Percentiles rank a stretch among this genome's conserved stretches.
Conservation (phyloP, 2,113 vertebrate species). For the Rhynchomys soricoides region DNA sequence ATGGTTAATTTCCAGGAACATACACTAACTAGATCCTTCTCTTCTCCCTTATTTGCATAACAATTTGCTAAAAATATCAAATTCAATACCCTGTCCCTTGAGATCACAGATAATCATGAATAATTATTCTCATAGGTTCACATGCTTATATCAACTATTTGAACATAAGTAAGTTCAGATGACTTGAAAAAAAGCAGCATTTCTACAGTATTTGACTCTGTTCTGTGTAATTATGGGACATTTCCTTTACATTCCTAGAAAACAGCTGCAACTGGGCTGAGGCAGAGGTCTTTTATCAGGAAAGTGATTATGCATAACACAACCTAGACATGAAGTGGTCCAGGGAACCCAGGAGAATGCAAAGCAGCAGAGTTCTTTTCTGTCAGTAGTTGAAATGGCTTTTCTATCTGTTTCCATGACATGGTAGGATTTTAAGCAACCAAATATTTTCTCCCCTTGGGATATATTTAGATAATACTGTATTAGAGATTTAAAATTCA, state of each 20-base stretch:
- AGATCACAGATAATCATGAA: background rate
- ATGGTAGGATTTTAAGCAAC: background rate
- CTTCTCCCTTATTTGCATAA: background rate
- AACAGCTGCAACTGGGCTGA: background rate
- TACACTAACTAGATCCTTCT: background rate
- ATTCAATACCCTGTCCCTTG: background rate
- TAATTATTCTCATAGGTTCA: background rate
- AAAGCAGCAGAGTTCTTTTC: background rate
- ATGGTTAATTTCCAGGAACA: too few species aligned
- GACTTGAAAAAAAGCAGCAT: too few species aligned
- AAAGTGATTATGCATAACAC: too few species aligned
- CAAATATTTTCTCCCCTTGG: fast-evolving
- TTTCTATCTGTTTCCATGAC: background rate
- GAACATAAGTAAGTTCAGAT: background rate
- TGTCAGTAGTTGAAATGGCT: background rate
- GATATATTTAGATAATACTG: background rate
- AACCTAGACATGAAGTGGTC: background rate
- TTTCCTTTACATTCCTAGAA: background rate
- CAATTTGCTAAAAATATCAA: background rate
- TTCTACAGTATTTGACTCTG: background rate
- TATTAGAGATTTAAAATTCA: background rate
- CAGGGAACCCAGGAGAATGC: background rate
- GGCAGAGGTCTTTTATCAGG: background rate
- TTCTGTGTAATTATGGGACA: background rate
- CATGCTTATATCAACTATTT: background rate